Evolutionary conservation across 2,797 vertebrate genomes (phyloP), one percentile per base, ranked within the genome.

Genomic region (Ceryle rudis): DNA sequence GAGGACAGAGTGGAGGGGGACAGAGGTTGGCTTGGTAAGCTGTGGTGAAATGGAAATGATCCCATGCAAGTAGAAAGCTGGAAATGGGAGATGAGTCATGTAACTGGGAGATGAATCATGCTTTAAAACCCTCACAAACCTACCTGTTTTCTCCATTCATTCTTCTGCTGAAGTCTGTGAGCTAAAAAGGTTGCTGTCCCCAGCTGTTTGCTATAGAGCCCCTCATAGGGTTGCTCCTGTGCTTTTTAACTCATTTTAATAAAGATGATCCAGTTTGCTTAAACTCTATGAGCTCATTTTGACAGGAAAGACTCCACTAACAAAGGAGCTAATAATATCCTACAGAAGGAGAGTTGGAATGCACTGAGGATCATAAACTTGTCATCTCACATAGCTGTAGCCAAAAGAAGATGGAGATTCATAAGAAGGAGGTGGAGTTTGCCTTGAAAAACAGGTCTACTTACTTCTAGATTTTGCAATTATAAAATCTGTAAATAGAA

Each of bases 241-340:
- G 46, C 39, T 58, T 91, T 86, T 82, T 60, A 82, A 58, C 26
- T 73, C 52, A 11, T 54, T 86, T 78, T 78, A 82, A 28, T 81
- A 82, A 88, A 71, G 69, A 66, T 64, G 60, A 71, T 94, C 41
- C 54, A 67, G 85, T 81, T 92, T 86, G 12, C 10, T 81, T 75
- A 70, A 93, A 64, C 33, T 81, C 52, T 87, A 46, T 42, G 73
- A 91, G 89, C 67, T 86, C 44, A 20, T 61, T 44, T 92, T 80
- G 70, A 95, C 39, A 93, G 69, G 89, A 95, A 80, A 77, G 49
- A 16, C 52, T 91, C 23, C 7, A 23, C 90, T 91, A 82, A 95
- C 87, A 95, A 81, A 94, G 33, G 89, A 47, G 29, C 82, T 83
- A 96, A 86, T 91, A 89, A 95, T 78, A 89, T 86, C 61, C 41